Conservation (phyloP, 2,113 vertebrate species). For the Delphinapterus leucas region DNA sequence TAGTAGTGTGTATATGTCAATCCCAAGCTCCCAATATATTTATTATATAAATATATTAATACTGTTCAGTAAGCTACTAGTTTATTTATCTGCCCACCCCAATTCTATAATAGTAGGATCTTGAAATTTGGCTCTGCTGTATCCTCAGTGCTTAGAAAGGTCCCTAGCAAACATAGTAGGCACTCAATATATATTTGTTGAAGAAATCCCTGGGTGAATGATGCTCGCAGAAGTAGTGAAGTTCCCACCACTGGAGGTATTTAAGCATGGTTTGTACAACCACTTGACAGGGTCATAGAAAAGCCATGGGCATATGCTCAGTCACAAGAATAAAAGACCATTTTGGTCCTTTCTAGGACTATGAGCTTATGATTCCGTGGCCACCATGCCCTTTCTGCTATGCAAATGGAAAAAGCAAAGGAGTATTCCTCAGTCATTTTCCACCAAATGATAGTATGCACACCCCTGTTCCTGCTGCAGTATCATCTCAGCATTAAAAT, state of each 20-base stretch:
- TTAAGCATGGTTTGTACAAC: background rate
- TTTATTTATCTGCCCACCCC: background rate
- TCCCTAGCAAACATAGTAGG: background rate
- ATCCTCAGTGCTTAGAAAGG: background rate
- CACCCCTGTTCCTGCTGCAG: constrained; percentile 13
- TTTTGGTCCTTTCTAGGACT: background rate
- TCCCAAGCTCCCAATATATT: background rate
- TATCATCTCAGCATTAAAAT: constrained; percentile 64
- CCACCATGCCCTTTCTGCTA: background rate
- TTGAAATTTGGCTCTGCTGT: background rate
- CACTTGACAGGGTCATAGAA: background rate
- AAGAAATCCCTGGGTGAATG: background rate
- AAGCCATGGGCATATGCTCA: background rate
- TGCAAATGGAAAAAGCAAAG: background rate
- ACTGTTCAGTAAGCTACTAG: background rate
- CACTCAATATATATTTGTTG: background rate
- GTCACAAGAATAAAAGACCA: background rate
- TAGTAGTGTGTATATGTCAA: no score
- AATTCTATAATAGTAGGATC: background rate
- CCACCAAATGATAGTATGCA: background rate
- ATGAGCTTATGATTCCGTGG: background rate
- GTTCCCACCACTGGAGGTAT: background rate
- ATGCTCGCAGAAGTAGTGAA: background rate
- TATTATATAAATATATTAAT: background rate
- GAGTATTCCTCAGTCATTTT: constrained; percentile 31